Base-by-base conservation (phyloP, 2,113 vertebrate genomes). In the Ranitomeya variabilis region DNA sequence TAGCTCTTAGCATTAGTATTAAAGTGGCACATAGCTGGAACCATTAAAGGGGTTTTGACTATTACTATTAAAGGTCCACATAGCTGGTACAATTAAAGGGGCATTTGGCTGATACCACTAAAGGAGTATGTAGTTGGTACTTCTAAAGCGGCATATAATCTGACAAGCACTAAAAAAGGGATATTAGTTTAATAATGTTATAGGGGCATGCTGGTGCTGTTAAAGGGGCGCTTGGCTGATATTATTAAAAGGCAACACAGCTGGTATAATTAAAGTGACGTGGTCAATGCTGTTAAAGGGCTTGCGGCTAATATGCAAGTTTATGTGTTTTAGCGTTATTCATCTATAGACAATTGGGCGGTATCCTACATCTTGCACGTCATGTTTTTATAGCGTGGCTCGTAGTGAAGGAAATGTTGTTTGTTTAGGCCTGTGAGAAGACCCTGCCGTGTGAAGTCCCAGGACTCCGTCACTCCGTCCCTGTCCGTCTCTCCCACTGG, bases 391-490 rank as follows among this genome's bases (percentile, higher is more conserved):
- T 79, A 62, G 79, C 23, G 10, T 16, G 37, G 69, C 26, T 51
- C 80, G 54, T 88, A 55, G 79, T 52, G 73, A 77, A 76, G 87
- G 81, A 88, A 26, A 83, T n/a, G 59, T 77, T 77, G 66, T 88
- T 83, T 88, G 80, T 83, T 83, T 76, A 88, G 69, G 80, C 77
- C 76, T 79, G 37, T 83, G 87, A 86, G 88, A 90, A 71, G 69
- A 13, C 16, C 71, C 51, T 60, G 26, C 64, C 69, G 77, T 69
- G 74, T n/a, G 67, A 76, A 73, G 86, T 80, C 87, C 76, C 71
- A 76, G 86, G 86, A 45, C 59, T 71, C 11, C 54, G 60, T n/a
- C 59, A 23, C 55, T 59, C 6, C 67, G 9, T 82, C 52, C 76
- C 31, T 21, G 7, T n/a, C 67, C 62, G 4, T 73, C 26, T 87